Conservation (phyloP, 2,888 invertebrate genomes). For the Chrysolina haemoptera region DNA sequence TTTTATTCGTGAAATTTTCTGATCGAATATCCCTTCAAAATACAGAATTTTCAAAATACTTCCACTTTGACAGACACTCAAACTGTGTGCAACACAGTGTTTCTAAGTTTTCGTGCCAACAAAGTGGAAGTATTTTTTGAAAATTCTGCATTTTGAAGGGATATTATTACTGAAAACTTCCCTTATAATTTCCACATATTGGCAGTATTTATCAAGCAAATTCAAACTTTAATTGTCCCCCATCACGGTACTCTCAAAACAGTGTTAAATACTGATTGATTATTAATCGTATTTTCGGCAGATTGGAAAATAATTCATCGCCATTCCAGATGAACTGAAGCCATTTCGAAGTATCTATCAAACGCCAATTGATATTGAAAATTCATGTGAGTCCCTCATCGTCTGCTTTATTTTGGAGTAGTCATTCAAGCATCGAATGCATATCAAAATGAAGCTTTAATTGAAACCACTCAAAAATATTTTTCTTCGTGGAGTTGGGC, state of each 20-base stretch:
- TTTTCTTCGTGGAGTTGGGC: conserved; percentile 3
- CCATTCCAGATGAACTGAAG: conserved; percentile 3
- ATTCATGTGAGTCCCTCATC: not conserved
- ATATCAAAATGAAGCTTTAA: conserved; percentile 8
- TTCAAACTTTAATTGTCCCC: not conserved
- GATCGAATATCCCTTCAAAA: too few relatives aligned
- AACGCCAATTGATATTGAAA: conserved; percentile 12
- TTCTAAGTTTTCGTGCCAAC: too few relatives aligned
- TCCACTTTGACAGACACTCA: too few relatives aligned
- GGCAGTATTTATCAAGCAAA: not conserved
- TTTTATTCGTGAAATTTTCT: too few relatives aligned
- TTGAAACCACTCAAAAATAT: conserved; percentile 34
- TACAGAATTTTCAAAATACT: too few relatives aligned
- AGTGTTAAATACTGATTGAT: not conserved
- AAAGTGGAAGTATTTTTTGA: too few relatives aligned
- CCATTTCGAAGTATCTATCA: conserved; percentile 18
- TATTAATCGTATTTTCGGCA: not conserved
- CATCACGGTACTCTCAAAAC: not conserved
- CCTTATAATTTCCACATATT: too few relatives aligned
- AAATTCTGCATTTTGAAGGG: too few relatives aligned
- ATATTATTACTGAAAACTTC: too few relatives aligned
- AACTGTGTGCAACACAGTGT: too few relatives aligned
- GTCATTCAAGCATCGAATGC: conserved; percentile 11
- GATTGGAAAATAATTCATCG: conserved; percentile 12
- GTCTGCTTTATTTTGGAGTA: not conserved